Percentiles rank a stretch among this genome's conserved stretches.
These are phyloP conservation scores for Zele albiditarsus DNA, from an alignment of 2,888 invertebrate genomes.

Conservation along the genomic window DNA sequence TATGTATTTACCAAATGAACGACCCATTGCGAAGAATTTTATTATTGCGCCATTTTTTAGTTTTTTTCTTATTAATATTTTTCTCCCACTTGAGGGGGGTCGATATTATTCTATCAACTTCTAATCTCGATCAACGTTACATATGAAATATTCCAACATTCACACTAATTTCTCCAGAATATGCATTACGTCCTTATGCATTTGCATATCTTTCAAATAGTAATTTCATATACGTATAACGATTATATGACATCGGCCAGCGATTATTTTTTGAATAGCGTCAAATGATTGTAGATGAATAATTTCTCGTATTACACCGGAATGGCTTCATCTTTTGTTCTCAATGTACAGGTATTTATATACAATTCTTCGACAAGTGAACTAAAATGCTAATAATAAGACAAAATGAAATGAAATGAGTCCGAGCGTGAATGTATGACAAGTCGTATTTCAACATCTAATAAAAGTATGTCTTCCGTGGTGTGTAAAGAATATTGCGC, in stretches of 20 bases:
- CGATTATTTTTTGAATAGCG: background rate
- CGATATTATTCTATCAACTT: background rate
- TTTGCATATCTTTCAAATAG: background rate
- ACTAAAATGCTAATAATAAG: background rate
- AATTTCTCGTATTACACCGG: background rate
- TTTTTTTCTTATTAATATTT: background rate
- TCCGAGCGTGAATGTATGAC: background rate
- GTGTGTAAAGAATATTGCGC: background rate
- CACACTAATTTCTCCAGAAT: background rate
- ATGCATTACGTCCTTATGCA: background rate
- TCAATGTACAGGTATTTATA: too few relatives aligned
- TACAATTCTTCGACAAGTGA: background rate
- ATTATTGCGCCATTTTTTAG: constrained; percentile 44
- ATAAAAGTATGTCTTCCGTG: background rate
- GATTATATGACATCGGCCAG: background rate
- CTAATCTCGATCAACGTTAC: background rate
- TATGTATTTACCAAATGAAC: constrained; percentile 49
- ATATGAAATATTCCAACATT: background rate
- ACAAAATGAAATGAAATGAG: too few relatives aligned
- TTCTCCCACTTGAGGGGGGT: background rate
- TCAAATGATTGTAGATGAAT: background rate
- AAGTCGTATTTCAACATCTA: background rate
- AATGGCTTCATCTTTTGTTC: too few relatives aligned
- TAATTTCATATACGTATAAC: background rate
- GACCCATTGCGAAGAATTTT: constrained; percentile 42